Evolutionary conservation across 2,113 vertebrate species (phyloP), one percentile per base, ranked within the genome.

Genomic region (Pycnonotus jocosus): DNA sequence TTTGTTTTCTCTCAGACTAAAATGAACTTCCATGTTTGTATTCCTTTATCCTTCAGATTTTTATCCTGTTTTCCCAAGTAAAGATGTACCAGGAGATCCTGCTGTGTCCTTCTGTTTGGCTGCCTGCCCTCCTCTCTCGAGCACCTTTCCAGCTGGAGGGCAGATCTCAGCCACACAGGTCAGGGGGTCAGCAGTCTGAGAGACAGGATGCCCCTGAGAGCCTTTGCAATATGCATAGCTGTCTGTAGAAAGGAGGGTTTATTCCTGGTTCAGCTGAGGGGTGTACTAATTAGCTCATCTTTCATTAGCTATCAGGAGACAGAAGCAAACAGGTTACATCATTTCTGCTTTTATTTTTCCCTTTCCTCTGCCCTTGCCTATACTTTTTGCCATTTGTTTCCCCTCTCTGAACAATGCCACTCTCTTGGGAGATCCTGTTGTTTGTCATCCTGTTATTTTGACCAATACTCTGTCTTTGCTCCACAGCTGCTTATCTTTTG

Each of bases 401-500:
- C 95, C 66, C 37, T 93, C 65, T 83, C 76, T 2, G 23, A 96
- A 95, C 88, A 96, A 97, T 96, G 92, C 72, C 1, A 7, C 54
- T 89, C 95, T 89, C 92, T 54, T 66, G 90, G 74, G 96, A 96
- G 86, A 88, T 81, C 83, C 85, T 87, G 90, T 91, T 90, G 58
- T 96, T 95, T 89, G 42, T 79, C 82, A 92, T 77, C 94, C 88
- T 95, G 94, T 92, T 91, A 61, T 79, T 95, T 85, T 78, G 82
- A 94, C 87, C 82, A 9, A 33, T 87, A 68, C 8, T 60, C 60
- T 78, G 74, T 91, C 93, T 97, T 96, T 73, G 71, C 88, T 86
- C 56, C 45, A 45, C 81, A 95, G 93, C 93, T 96, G 93, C 93
- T 97, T 96, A 90, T 96, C 97, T 97, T 96, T 92, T 90, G 87